Conservation (phyloP, 2,113 vertebrate species). For the Podiceps cristatus region DNA sequence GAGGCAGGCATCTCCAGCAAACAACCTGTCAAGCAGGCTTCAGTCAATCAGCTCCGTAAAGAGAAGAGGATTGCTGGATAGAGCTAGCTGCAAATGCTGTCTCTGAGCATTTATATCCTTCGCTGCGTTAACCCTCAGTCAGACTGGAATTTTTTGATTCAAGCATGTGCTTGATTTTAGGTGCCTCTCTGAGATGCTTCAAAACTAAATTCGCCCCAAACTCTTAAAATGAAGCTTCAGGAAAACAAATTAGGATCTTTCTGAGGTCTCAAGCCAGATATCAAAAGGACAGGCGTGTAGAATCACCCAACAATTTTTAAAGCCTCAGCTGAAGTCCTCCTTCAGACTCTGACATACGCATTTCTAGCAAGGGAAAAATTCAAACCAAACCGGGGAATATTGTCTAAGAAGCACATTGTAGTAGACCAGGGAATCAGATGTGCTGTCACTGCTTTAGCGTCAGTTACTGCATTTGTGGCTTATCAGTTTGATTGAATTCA, state of each 20-base stretch:
- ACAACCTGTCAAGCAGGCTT: constrained; percentile 44
- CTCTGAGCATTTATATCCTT: background rate
- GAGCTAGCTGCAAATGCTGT: background rate
- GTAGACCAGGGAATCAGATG: background rate
- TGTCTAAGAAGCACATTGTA: background rate
- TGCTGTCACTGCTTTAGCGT: background rate
- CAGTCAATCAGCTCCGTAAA: constrained; percentile 6
- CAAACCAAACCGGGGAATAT: background rate
- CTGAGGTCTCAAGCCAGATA: background rate
- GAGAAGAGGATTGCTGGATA: background rate
- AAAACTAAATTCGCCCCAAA: background rate
- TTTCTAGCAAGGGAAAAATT: background rate
- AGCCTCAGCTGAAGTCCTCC: background rate
- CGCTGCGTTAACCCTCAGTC: background rate
- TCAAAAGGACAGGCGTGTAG: rapidly evolving
- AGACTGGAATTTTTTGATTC: constrained; percentile 18
- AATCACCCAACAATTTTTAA: background rate
- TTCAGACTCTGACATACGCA: background rate
- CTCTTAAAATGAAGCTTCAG: background rate
- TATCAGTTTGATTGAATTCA: background rate
- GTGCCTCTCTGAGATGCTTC: background rate
- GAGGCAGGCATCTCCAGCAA: constrained; percentile 45
- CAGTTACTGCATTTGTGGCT: background rate
- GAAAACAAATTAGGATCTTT: background rate
- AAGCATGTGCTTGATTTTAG: background rate